Evolutionary conservation across 2,113 vertebrate species (phyloP).

Genomic region (Oncorhynchus masou): DNA sequence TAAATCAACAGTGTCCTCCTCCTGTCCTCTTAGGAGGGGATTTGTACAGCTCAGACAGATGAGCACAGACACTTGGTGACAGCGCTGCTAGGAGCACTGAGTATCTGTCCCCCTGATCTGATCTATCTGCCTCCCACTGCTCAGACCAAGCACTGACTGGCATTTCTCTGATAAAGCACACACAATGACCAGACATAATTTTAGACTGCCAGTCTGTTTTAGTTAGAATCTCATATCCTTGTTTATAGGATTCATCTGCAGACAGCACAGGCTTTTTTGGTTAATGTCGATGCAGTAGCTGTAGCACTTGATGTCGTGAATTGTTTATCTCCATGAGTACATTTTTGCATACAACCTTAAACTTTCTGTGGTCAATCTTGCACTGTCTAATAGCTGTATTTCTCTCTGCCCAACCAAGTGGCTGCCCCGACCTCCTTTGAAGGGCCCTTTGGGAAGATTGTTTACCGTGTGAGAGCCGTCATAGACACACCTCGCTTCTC

Average conservation of each 20-base stretch:
- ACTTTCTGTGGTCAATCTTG: no score
- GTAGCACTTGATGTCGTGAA: no score
- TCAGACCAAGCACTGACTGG: neutral
- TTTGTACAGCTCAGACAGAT: slow-evolving; percentile 12
- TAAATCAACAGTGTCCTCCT: slow-evolving; percentile 1
- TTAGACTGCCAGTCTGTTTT: neutral
- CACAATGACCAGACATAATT: neutral
- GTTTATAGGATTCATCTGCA: neutral
- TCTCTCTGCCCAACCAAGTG: slow-evolving; percentile 58
- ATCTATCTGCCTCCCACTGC: neutral
- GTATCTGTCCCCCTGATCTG: neutral
- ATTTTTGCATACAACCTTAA: no score
- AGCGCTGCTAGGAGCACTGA: neutral
- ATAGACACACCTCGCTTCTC: slow-evolving; percentile 93
- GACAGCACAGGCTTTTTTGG: neutral
- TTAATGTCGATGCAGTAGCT: no score
- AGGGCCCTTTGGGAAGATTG: slow-evolving; percentile 90
- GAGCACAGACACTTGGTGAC: slow-evolving; percentile 12
- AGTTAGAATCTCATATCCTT: no score
- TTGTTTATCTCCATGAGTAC: no score
- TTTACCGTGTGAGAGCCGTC: slow-evolving; percentile 82
- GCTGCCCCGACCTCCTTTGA: slow-evolving; percentile 92
- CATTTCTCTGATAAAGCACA: neutral
- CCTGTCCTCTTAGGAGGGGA: slow-evolving; percentile 10
- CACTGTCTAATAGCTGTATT: no score